These are phyloP conservation scores for Stigmatopora nigra DNA, from an alignment of 2,113 vertebrate species.

Conservation along the genomic window DNA sequence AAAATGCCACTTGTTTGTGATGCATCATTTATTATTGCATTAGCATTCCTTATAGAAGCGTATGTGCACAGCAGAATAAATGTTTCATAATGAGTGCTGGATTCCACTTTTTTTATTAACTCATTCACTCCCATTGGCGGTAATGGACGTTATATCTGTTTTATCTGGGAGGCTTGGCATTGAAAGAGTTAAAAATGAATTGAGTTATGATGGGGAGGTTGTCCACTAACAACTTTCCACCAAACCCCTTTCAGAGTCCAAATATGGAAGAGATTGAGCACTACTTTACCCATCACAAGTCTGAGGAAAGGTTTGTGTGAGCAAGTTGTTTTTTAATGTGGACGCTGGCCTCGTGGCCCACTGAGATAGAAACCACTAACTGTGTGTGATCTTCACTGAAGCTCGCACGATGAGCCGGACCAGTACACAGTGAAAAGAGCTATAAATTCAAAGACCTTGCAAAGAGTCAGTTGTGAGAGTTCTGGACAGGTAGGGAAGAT, in stretches of 20 bases:
- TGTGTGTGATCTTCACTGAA: conserved; percentile 44
- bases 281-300: conserved; percentile 67
- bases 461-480: conserved; percentile 38
- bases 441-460: conserved; percentile 28
- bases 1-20: background rate
- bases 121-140: no score
- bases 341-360: conserved; percentile 1
- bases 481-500: conserved; percentile 53
- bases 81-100: conserved; percentile 3
- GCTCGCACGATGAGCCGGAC: conserved; percentile 41
- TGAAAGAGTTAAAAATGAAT: no score
- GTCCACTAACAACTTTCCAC: conserved; percentile 17
- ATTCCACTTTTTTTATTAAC: conserved; percentile 8
- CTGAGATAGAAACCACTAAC: conserved; percentile 22
- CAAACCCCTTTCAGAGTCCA: conserved; percentile 57
- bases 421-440: conserved; percentile 34
- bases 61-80: conserved; percentile 36
- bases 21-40: conserved; percentile 4
- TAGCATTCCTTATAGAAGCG: conserved; percentile 15
- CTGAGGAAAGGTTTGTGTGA: conserved; percentile 69
- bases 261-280: conserved; percentile 69
- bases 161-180: no score
- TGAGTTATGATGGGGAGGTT: background rate
- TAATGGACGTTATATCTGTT: background rate
- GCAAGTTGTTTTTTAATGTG: background rate